These are phyloP conservation scores for Stegostoma tigrinum DNA, from an alignment of 2,113 vertebrate species.

Conservation along the genomic window DNA sequence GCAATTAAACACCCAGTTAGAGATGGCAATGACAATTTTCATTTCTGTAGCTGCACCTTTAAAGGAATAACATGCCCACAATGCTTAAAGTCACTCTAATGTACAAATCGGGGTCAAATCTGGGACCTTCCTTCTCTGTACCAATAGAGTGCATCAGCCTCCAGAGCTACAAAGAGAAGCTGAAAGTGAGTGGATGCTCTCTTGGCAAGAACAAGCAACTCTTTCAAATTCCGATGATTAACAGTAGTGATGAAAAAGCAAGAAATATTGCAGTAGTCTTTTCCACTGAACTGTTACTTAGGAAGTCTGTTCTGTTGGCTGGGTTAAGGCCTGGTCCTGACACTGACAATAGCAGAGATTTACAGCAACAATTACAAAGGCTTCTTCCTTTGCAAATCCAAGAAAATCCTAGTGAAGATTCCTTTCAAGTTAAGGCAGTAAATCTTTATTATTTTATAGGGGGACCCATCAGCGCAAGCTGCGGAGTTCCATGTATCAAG, in stretches of 20 bases:
- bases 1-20: not conserved
- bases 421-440: conserved; percentile 27
- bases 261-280: conserved; percentile 32
- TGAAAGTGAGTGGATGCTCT: not conserved
- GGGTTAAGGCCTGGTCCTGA: not conserved
- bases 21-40: not conserved
- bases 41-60: not conserved
- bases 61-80: not conserved
- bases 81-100: not conserved
- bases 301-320: not conserved
- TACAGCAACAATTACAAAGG: conserved; percentile 25
- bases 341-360: conserved; percentile 22
- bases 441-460: conserved; percentile 7
- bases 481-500: conserved; percentile 15
- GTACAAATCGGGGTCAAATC: not conserved
- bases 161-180: not conserved
- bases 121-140: not conserved
- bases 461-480: not conserved
- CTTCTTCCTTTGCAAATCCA: conserved; percentile 15
- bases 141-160: not conserved
- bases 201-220: not conserved
- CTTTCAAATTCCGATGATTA: not conserved
- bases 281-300: conserved; percentile 13
- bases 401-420: conserved; percentile 1
- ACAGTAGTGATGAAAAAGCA: not conserved